Base-by-base conservation (phyloP, 1,140 invertebrate genomes). In the Dermatophagoides farinae region DNA sequence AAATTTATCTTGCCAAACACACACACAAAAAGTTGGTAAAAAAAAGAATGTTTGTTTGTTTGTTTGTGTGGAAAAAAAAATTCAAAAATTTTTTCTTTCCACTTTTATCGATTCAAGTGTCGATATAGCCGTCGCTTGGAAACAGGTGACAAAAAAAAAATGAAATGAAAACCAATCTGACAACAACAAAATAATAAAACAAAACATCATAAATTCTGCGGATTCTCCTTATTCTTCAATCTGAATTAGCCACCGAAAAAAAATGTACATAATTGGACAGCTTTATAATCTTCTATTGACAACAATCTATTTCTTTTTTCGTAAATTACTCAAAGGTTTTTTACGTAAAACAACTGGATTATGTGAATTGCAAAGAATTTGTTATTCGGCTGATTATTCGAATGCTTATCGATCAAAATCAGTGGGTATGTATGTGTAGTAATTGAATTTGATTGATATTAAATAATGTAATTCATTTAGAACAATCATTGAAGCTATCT, bases 321-420 rank as follows among this genome's bases (percentile, higher is more conserved):
- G 73, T 62, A 71, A 73, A 50, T 68, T 75, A 66, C 64, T 73
- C 23, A 95, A 95, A 76, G 90, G 88, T 85, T 81, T 92, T 68
- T 72, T 93, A 23, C 77, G 82, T 55, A 81, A 80, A 69, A 85
- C 84, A 16, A 93, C 88, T 12, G 78, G 80, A 62, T 76, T 91
- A 64, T 92, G 87, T 72, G 88, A 95, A 73, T 72, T 95, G 4
- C 87, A 95, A 71, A 77, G 90, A 66, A 86, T 93, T 60, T 90
- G 87, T 69, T 93, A 91, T 71, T n/a, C n/a, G n/a, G 85, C 84
- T 9, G 80, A 86, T 65, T 74, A 75, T 22, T 71, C 75, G 18
- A 88, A 88, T 6, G 80, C 83, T 52, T 70, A 75, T 23, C 75
- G 88, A 62, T 79, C 81, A 0, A 73, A 79, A 49, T 78, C 75